Conservation (phyloP, 2,888 invertebrate species). For the Eupithecia tripunctaria region DNA sequence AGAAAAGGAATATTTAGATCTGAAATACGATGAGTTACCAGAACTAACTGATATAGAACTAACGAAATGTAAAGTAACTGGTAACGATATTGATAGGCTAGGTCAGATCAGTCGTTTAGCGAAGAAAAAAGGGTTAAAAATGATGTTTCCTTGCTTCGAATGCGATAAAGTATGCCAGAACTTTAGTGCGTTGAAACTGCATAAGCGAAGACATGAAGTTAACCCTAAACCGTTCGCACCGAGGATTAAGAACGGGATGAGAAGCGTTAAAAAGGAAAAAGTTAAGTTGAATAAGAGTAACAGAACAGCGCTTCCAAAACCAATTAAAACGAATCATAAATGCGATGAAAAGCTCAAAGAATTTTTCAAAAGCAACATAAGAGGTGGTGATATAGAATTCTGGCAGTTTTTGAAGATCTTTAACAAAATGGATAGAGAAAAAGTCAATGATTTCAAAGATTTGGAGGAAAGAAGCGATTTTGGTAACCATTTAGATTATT, state of each 20-base stretch:
- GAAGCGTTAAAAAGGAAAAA: slow-evolving; percentile 16
- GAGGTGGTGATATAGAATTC: slow-evolving; percentile 72
- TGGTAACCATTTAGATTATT: slow-evolving; percentile 56
- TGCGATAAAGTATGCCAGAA: slow-evolving; percentile 72
- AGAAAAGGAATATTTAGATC: slow-evolving; percentile 54
- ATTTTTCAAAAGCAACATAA: slow-evolving; percentile 69
- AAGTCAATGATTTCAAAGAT: slow-evolving; percentile 66
- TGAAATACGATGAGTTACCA: slow-evolving; percentile 52
- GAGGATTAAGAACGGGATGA: background rate
- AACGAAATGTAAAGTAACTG: slow-evolving; percentile 43
- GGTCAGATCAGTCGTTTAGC: slow-evolving; percentile 58
- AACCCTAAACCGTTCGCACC: slow-evolving; percentile 66
- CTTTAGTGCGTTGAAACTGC: slow-evolving; percentile 65
- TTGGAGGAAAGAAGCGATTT: slow-evolving; percentile 61
- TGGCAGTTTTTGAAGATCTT: slow-evolving; percentile 77
- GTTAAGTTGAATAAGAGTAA: slow-evolving; percentile 31
- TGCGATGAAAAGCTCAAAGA: slow-evolving; percentile 67
- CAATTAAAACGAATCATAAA: slow-evolving; percentile 67
- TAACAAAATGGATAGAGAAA: slow-evolving; percentile 69
- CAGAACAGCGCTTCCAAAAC: slow-evolving; percentile 46
- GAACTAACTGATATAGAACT: slow-evolving; percentile 51
- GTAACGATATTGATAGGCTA: slow-evolving; percentile 59
- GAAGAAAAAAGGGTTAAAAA: slow-evolving; percentile 58
- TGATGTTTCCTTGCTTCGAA: slow-evolving; percentile 67
- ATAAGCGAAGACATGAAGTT: slow-evolving; percentile 62